A percentile compares a stretch with the other conserved stretches of the same genome.
Evolutionary conservation across 1,140 invertebrate species (phyloP).

Genomic region (Coptotermes formosanus): DNA sequence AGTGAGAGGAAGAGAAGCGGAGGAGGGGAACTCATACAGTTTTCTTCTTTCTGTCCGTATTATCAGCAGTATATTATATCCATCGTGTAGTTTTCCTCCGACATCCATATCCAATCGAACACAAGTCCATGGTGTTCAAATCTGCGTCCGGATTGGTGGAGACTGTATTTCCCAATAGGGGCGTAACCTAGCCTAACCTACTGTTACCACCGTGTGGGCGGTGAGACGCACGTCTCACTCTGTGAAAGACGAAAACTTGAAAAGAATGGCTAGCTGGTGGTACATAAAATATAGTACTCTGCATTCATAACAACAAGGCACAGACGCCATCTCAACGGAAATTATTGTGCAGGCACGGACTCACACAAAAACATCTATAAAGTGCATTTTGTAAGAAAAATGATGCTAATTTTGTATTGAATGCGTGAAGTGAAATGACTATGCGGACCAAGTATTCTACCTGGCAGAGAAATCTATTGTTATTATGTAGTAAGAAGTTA

Average conservation of each 20-base stretch:
- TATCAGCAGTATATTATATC: neutral
- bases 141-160: neutral
- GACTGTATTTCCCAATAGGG: neutral
- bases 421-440: neutral
- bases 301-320: no score
- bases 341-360: neutral
- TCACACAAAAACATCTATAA: neutral
- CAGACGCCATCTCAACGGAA: no score
- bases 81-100: neutral
- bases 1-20: neutral
- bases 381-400: neutral
- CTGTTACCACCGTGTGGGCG: neutral
- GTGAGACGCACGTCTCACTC: neutral
- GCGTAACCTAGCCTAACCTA: conserved; percentile 5
- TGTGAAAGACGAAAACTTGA: neutral
- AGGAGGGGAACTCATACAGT: neutral
- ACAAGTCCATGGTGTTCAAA: neutral
- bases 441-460: neutral
- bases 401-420: neutral
- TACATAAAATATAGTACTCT: neutral
- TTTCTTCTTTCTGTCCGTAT: neutral
- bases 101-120: conserved; percentile 22
- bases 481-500: no score
- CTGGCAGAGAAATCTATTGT: no score
- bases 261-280: neutral